These are phyloP conservation scores for Cololabis saira DNA, from an alignment of 2,113 vertebrate genomes.

Conservation along the genomic window DNA sequence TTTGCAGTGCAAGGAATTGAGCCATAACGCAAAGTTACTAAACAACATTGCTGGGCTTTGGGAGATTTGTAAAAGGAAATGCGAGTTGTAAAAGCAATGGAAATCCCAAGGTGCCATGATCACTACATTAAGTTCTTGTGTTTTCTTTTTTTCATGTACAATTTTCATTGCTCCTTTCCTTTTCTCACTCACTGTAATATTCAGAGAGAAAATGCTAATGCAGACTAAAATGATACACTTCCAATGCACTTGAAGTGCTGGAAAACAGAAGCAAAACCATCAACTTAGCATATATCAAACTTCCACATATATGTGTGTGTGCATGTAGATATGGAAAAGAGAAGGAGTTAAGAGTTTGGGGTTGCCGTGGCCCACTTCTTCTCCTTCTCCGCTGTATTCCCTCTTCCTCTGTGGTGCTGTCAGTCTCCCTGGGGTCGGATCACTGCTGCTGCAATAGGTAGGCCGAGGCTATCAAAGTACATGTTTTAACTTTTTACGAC, in stretches of 20 bases:
- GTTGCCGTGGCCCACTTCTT: slow-evolving; percentile 78
- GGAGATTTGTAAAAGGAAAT: slow-evolving; percentile 64
- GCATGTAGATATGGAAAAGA: slow-evolving; percentile 64
- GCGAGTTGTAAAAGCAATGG: slow-evolving; percentile 36
- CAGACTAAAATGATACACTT: slow-evolving; percentile 31
- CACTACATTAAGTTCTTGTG: slow-evolving; percentile 48
- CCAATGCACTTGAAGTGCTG: slow-evolving; percentile 31
- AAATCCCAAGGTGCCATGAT: slow-evolving; percentile 57
- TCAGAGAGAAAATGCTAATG: slow-evolving; percentile 69
- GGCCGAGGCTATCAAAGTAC: slow-evolving; percentile 82
- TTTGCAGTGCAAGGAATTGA: background rate
- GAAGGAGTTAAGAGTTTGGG: slow-evolving; percentile 73
- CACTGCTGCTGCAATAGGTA: slow-evolving; percentile 77
- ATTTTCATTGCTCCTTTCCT: slow-evolving; percentile 17
- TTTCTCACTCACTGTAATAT: slow-evolving; percentile 39
- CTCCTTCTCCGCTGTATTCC: slow-evolving; percentile 61
- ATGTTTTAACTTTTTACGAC: slow-evolving; percentile 79
- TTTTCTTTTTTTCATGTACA: slow-evolving; percentile 41
- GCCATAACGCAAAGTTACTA: slow-evolving; percentile 34
- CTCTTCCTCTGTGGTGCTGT: slow-evolving; percentile 70
- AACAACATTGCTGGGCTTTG: slow-evolving; percentile 41
- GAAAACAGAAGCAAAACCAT: slow-evolving; percentile 61
- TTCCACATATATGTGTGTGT: slow-evolving; percentile 25
- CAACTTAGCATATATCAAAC: slow-evolving; percentile 56
- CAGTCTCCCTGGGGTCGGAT: slow-evolving; percentile 79